Evolutionary conservation across 1,140 invertebrate species (phyloP).

Genomic region (Drosophila nebulosa): DNA sequence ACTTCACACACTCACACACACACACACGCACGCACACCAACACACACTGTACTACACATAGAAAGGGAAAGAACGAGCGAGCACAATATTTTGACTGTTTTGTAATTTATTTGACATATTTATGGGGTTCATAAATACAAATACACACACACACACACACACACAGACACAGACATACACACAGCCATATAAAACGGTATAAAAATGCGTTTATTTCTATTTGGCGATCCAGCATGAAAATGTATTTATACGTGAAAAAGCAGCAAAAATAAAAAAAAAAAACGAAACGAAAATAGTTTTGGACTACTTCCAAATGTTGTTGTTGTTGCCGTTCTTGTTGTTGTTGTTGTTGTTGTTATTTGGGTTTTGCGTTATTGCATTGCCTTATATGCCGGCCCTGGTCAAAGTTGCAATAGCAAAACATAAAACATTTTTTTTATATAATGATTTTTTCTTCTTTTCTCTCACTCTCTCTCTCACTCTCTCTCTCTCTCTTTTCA

Average conservation of each 20-base stretch:
- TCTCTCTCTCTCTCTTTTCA: slow-evolving; percentile 31
- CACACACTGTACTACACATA: slow-evolving; percentile 36
- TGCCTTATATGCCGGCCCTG: slow-evolving; percentile 57
- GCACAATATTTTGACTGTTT: slow-evolving; percentile 76
- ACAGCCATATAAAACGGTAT: slow-evolving; percentile 23
- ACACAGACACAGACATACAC: slow-evolving; percentile 13
- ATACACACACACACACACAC: slow-evolving; percentile 34
- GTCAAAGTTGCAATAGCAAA: slow-evolving; percentile 73
- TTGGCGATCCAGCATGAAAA: slow-evolving; percentile 56
- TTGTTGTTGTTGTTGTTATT: slow-evolving; percentile 18
- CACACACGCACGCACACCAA: not conserved
- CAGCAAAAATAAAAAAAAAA: too few relatives aligned
- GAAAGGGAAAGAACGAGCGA: too few relatives aligned
- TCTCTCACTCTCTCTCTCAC: slow-evolving; percentile 3
- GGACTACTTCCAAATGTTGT: slow-evolving; percentile 58
- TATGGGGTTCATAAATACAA: slow-evolving; percentile 76
- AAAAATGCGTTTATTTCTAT: slow-evolving; percentile 75
- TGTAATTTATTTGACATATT: slow-evolving; percentile 77
- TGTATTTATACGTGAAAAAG: slow-evolving; percentile 57
- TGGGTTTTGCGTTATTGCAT: slow-evolving; percentile 24
- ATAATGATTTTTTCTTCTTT: slow-evolving; percentile 56
- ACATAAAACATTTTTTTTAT: slow-evolving; percentile 77
- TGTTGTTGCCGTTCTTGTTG: slow-evolving; percentile 15
- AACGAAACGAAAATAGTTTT: slow-evolving; percentile 37
- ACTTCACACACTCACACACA: slow-evolving; percentile 36